A percentile compares a stretch with the other conserved stretches of the same genome.
Conservation (phyloP, 2,113 vertebrate genomes). For the Poicephalus gulielmi region DNA sequence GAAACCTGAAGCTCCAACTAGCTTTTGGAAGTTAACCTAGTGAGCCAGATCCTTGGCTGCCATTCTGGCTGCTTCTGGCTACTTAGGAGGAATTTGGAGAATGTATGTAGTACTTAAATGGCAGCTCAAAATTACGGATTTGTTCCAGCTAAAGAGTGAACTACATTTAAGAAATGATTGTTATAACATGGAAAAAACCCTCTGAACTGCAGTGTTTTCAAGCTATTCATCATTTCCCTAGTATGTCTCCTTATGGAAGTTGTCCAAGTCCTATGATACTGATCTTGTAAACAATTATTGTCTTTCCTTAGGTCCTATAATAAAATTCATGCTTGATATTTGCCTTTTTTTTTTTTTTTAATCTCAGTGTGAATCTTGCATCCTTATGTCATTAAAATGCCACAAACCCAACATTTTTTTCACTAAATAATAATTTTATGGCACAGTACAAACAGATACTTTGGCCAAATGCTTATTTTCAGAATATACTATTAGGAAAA, state of each 20-base stretch:
- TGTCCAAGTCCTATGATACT: neutral
- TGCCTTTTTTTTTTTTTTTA: neutral
- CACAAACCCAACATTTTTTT: neutral
- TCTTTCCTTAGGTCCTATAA: neutral
- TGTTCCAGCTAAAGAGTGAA: neutral
- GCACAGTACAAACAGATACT: neutral
- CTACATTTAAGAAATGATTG: neutral
- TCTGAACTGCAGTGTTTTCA: neutral
- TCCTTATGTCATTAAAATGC: neutral
- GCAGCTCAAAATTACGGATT: neutral
- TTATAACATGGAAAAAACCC: neutral
- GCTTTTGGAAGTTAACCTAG: neutral
- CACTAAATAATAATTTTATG: neutral
- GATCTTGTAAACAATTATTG: neutral
- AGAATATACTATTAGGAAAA: neutral
- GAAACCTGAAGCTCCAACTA: neutral
- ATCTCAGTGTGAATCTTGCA: neutral
- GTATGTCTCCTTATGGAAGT: neutral
- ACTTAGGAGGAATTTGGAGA: neutral
- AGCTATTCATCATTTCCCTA: neutral
- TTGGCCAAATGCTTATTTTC: neutral
- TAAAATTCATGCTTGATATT: neutral
- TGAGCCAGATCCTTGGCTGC: neutral
- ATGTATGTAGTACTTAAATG: neutral
- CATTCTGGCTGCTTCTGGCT: neutral